phyloP scores from a whole-genome alignment of 1,140 invertebrate species.

The Dendroctonus ponderosae region DNA sequence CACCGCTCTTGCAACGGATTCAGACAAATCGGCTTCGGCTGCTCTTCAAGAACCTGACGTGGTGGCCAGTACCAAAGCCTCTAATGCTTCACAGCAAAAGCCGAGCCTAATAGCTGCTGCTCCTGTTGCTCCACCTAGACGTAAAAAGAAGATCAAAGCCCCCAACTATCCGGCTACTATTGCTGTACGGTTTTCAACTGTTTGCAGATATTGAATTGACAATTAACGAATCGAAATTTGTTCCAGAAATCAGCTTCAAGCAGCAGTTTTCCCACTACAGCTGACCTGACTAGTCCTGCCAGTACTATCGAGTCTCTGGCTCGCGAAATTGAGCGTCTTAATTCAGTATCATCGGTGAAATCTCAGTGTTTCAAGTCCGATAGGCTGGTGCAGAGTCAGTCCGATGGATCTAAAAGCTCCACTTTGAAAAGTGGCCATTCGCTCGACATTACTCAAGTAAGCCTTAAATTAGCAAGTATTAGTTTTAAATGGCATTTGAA shows the following conservation, averaged over 20 bases:
- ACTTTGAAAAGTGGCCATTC: conserved; percentile 51
- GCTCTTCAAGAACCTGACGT: conserved; percentile 83
- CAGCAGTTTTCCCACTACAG: conserved; percentile 33
- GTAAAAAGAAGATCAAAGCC: conserved; percentile 70
- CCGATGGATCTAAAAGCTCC: conserved; percentile 40
- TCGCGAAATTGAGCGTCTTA: conserved; percentile 67
- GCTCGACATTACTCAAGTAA: conserved; percentile 36
- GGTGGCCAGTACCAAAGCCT: conserved; percentile 85
- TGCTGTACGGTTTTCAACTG: conserved; percentile 34
- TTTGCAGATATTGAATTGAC: too few species aligned
- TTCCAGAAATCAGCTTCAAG: conserved; percentile 43
- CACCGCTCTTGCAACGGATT: neutral
- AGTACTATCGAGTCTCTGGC: conserved; percentile 77
- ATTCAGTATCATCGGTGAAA: conserved; percentile 38
- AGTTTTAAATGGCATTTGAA: too few species aligned
- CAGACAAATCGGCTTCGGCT: conserved; percentile 31
- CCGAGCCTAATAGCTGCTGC: conserved; percentile 45
- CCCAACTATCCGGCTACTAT: conserved; percentile 9
- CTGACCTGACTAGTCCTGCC: conserved; percentile 65
- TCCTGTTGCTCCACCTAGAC: conserved; percentile 78
- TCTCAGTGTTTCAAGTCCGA: conserved; percentile 27
- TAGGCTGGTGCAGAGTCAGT: conserved; percentile 1
- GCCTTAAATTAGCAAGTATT: neutral
- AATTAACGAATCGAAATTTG: conserved; percentile 5
- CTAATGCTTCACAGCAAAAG: conserved; percentile 44